Percentiles rank a stretch among this genome's conserved stretches.
Evolutionary conservation across 2,113 vertebrate species (phyloP).

Genomic region (Danio rerio): GRCz12tu NC_133190.1:46778501-46779000

Average conservation of each 20-base stretch:
- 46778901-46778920: too few relatives aligned
- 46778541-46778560: not conserved
- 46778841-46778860: not conserved
- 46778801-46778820: not conserved
- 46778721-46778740: not conserved
- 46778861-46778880: too few relatives aligned
- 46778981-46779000: too few relatives aligned
- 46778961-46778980: too few relatives aligned
- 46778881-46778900: too few relatives aligned
- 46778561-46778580: not conserved
- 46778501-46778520: too few relatives aligned
- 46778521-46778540: too few relatives aligned
- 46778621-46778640: not conserved
- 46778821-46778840: not conserved
- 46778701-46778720: not conserved
- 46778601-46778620: not conserved
- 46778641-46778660: not conserved
- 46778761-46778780: not conserved
- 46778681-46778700: conserved; percentile 1
- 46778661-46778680: not conserved
- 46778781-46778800: not conserved
- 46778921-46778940: too few relatives aligned
- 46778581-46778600: not conserved
- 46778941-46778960: too few relatives aligned
- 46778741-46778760: not conserved